Base-by-base conservation (phyloP, 2,113 vertebrate species). In the Oncorhynchus mykiss region DNA sequence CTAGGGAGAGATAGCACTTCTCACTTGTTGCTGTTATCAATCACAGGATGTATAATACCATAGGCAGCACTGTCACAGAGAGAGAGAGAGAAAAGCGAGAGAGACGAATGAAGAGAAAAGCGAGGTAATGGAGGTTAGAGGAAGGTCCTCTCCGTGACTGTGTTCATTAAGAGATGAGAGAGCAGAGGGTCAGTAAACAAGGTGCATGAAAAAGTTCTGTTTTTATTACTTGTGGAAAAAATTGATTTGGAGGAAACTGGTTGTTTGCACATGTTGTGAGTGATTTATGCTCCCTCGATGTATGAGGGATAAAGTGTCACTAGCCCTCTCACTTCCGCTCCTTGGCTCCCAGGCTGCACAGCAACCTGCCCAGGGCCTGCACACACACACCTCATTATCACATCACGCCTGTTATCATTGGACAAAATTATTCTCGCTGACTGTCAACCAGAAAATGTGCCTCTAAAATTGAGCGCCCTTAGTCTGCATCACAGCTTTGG, bases 71-170 rank as follows among this genome's bases (percentile, higher is more conserved):
- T 24, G 69, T 9, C 24, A 84, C 82, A 76, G 1, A 65, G 84
- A 60, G 74, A 83, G 84, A 82, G 84, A 77, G 80, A 78, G 81
- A 9, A 66, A 62, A 45, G 78, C 85, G 82, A 87, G 85, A 91
- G 86, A 89, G 87, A 11, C n/a, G 75, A 49, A 49, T 82, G 84
- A 84, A 78, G 29, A 78, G n/a, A 69, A 45, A 9, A 22, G 80
- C n/a, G 78, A 87, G 88, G 89, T 88, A 89, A 90, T 90, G 80
- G 91, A 92, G 90, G 90, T 90, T 87, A 90, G 84, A 57, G 79
- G 65, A 72, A 86, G 91, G 91, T 89, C 7, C n/a, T 79, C 77
- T 83, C 67, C 34, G 84, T 78, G 39, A 74, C 76, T 81, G 72
- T 79, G 75, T 84, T 86, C 87, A 83, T 81, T 91, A 87, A 81